Base-by-base conservation (phyloP, 2,888 invertebrate species). In the Drosophila neoperkinsi region DNA sequence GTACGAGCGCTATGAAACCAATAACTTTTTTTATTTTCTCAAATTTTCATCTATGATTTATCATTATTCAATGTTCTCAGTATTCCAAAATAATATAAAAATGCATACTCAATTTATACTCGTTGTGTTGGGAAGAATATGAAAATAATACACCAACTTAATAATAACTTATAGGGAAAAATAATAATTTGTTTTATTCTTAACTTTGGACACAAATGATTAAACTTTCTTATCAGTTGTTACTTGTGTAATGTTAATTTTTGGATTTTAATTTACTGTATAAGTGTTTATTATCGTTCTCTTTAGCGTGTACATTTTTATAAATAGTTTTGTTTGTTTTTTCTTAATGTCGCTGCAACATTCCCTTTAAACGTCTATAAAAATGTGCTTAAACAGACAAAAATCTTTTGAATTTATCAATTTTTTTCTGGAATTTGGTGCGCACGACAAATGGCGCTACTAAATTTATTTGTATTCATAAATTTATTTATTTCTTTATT, bases 1-100 rank as follows among this genome's bases (percentile, higher is more conserved):
- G 92, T 93, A 93, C 93, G 93, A 93, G 93, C 93, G 91, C 93
- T 93, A 93, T 93, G 93, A 93, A 93, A 93, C 93, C 93, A 93
- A 93, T 93, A 93, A 93, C 88, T 90, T 86, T 90, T 90, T 61
- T 82, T 77, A 74, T 76, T 72, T 84, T 67, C 13, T 65, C 53
- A 80, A 88, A 71, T 84, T 86, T 86, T 86, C 76, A 73, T 73
- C 56, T 74, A 61, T 68, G 28, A 71, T 59, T 59, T 67, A 58
- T 71, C 33, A 34, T 67, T 68, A 31, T 58, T 55, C 28, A 46
- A 53, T 33, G 21, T 46, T 49, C 30, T 38, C 52, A 43, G 25
- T 33, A 41, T 30, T 53, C 10, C 16, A n/a, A 69, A 71, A 60
- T 25, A 18, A 69, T 13, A 43, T 6, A 9, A 58, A 38, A 36